phyloP scores from a whole-genome alignment of 2,888 invertebrate species.

The Oscheius sp. region DNA sequence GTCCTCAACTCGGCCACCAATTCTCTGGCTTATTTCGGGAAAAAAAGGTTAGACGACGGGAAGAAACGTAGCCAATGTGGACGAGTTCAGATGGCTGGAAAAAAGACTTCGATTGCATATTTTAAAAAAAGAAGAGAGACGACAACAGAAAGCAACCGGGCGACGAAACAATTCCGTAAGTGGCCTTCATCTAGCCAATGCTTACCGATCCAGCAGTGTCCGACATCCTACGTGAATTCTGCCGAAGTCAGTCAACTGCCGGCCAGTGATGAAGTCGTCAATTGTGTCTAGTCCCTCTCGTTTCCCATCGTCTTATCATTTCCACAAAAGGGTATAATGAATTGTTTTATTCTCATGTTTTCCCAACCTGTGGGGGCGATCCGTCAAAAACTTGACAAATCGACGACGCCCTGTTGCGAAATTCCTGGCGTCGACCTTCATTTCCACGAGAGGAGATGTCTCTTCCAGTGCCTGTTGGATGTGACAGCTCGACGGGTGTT shows the following conservation, averaged over 20 bases:
- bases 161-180: conserved; percentile 16
- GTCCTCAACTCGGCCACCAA: conserved; percentile 72
- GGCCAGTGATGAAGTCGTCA: background rate
- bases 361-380: conserved; percentile 26
- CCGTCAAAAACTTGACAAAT: conserved; percentile 31
- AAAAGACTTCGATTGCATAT: conserved; percentile 54
- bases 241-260: conserved; percentile 14
- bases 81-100: conserved; percentile 54
- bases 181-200: background rate
- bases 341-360: conserved; percentile 8
- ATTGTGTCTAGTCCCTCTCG: background rate
- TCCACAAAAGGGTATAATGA: background rate
- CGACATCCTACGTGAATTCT: conserved; percentile 28
- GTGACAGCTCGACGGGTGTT: too few relatives aligned
- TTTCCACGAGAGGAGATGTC: too few relatives aligned
- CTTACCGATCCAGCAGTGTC: background rate
- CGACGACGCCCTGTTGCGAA: conserved; percentile 11
- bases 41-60: conserved; percentile 43
- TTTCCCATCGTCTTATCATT: too few relatives aligned
- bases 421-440: background rate
- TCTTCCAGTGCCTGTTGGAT: too few relatives aligned
- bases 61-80: too few relatives aligned
- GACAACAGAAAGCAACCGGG: conserved; percentile 42
- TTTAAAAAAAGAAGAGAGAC: conserved; percentile 59
- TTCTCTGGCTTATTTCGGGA: conserved; percentile 70